Evolutionary conservation across 2,888 invertebrate genomes (phyloP), one percentile per base, ranked within the genome.

Genomic region (Nemurella pictetii): DNA sequence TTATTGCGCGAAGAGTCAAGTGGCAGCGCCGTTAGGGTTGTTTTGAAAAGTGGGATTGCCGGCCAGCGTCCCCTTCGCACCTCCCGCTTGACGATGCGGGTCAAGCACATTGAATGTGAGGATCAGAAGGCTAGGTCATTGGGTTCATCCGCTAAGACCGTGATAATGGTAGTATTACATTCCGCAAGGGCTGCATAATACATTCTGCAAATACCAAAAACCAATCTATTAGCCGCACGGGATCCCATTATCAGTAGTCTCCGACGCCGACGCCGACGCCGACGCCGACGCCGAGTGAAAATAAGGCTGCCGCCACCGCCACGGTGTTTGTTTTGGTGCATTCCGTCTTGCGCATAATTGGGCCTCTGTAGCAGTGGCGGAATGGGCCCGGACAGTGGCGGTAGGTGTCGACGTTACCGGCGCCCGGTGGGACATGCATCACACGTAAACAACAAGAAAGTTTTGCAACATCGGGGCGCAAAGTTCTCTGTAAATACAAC

Each of bases 61-160:
- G 55, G 15, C n/a, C n/a, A n/a, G 55, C 5, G 55, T 20, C 5
- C 55, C 55, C 9, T n/a, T n/a, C n/a, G n/a, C n/a, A n/a, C n/a
- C n/a, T n/a, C n/a, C n/a, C n/a, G n/a, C n/a, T 2, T 55, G 20
- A 12, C 55, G 55, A 12, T 12, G 9, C 55, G 55, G 55, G 75
- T 75, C 28, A 75, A 75, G 28, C 75, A 25, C 75, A 75, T 75
- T 28, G 75, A 55, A 55, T 55, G 55, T 55, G 55, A 12, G 55
- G 55, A 55, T 55, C 55, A 55, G 27, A 26, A 75, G 75, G 75
- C 28, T 28, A 75, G 75, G 75, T 75, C 75, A 75, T 25, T 75
- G 28, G 75, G 75, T 75, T 75, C 75, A 75, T 75, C 75, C 75
- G 75, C 27, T 28, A 55, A 55, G 75, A 75, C 27, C 75, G 26